These are phyloP conservation scores for Pharmacophagus antenor DNA, from an alignment of 2,888 invertebrate species.

Conservation along the genomic window DNA sequence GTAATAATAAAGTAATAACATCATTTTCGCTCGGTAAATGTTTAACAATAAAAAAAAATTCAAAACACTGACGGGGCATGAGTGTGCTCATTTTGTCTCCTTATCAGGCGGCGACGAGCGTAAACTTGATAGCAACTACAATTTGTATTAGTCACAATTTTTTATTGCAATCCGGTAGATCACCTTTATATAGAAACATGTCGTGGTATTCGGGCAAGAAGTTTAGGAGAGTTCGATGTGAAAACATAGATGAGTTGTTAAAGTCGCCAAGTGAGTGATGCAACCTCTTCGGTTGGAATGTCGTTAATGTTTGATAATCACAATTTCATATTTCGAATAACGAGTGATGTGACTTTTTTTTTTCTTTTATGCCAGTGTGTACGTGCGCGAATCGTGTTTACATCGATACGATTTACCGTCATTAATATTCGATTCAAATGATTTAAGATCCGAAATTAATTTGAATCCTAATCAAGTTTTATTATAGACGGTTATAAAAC, in stretches of 20 bases:
- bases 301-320: neutral
- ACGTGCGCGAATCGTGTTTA: constrained; percentile 5
- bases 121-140: constrained; percentile 3
- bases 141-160: constrained; percentile 14
- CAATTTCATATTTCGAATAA: neutral
- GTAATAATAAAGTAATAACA: neutral
- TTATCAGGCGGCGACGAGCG: constrained; percentile 21
- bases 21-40: neutral
- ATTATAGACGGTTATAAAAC: neutral
- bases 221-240: constrained; percentile 51
- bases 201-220: constrained; percentile 66
- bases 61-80: constrained; percentile 14
- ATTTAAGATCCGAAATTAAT: too few relatives aligned
- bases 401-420: neutral
- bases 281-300: neutral
- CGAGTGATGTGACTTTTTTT: constrained; percentile 15
- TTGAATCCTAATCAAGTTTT: too few relatives aligned
- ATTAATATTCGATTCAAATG: too few relatives aligned
- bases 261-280: constrained; percentile 53
- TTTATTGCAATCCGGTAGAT: constrained; percentile 11
- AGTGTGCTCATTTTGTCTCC: constrained; percentile 10
- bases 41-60: neutral
- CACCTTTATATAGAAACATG: constrained; percentile 11
- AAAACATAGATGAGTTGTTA: constrained; percentile 56
- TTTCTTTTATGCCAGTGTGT: constrained; percentile 25